These are phyloP conservation scores for Gymnocheta viridis DNA, from an alignment of 2,888 invertebrate species.

Conservation along the genomic window DNA sequence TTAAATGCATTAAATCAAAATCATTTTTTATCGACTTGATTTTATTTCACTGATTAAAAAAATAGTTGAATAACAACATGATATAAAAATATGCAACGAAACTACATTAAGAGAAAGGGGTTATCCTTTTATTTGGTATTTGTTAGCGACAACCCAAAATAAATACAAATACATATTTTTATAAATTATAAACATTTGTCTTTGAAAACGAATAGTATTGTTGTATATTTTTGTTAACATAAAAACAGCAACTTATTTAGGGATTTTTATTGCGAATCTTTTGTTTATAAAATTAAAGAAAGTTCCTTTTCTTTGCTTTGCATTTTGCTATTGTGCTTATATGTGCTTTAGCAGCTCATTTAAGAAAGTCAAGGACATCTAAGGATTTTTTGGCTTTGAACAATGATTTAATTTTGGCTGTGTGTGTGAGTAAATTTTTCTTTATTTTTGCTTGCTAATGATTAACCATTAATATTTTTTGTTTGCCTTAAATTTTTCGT, in stretches of 20 bases:
- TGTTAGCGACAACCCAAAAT: constrained; percentile 8
- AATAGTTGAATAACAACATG: background rate
- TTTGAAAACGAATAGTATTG: constrained; percentile 14
- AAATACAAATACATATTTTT: constrained; percentile 52
- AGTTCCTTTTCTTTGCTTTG: background rate
- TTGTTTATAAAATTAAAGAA: constrained; percentile 17
- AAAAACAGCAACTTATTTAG: background rate
- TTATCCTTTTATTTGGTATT: constrained; percentile 1
- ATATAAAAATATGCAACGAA: background rate
- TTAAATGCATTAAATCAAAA: background rate
- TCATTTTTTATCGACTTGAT: no score
- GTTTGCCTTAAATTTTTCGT: constrained; percentile 43
- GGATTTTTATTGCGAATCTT: background rate
- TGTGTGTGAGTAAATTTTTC: background rate
- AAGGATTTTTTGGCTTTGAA: background rate
- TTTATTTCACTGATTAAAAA: no score
- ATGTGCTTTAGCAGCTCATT: background rate
- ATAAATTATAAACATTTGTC: constrained; percentile 67
- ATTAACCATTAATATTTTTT: constrained; percentile 60
- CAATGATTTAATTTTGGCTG: background rate
- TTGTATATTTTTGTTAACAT: background rate
- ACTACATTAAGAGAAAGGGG: constrained; percentile 16
- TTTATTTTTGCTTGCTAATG: constrained; percentile 45
- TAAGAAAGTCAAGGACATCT: constrained; percentile 23
- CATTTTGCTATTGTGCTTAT: constrained; percentile 3